Conservation (phyloP, 2,888 invertebrate genomes). For the Pristionchus maxplancki region DNA sequence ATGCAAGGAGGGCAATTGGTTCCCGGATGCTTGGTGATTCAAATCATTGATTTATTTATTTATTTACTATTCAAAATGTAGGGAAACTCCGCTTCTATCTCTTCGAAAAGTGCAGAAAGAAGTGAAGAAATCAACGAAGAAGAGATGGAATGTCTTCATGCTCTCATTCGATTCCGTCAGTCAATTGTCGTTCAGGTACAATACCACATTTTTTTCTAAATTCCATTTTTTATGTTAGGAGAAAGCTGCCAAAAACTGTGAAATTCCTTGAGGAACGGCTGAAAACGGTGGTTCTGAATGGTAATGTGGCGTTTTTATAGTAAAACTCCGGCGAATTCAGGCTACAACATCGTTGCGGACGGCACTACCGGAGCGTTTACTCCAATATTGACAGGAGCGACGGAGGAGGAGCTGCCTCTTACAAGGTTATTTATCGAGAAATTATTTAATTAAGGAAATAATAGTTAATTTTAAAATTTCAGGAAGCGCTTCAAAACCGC, state of each 20-base stretch:
- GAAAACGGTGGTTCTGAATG: constrained; percentile 63
- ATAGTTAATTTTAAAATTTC: neutral
- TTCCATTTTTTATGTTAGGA: constrained; percentile 78
- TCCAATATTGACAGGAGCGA: constrained; percentile 78
- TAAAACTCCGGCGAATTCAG: constrained; percentile 51
- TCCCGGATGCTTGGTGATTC: constrained; percentile 52
- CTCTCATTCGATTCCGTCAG: too few species aligned
- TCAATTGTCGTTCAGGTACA: constrained; percentile 83
- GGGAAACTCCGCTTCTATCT: constrained; percentile 2
- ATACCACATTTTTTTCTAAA: too few species aligned
- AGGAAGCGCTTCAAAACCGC: constrained; percentile 71
- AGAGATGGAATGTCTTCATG: constrained; percentile 60
- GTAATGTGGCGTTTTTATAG: neutral
- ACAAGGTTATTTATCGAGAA: constrained; percentile 54
- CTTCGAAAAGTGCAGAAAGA: neutral
- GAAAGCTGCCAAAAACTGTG: constrained; percentile 87
- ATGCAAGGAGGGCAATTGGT: constrained; percentile 55
- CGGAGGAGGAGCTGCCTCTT: constrained; percentile 78
- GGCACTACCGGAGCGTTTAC: constrained; percentile 77
- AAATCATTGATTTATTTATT: neutral
- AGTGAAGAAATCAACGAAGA: neutral
- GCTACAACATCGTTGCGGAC: constrained; percentile 77
- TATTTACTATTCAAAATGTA: neutral
- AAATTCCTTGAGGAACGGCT: constrained; percentile 81
- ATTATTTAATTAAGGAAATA: too few species aligned